Evolutionary conservation across 30 jellyfish, hydroid and myxozoan genomes (phyloP), one percentile per base, ranked within the genome.

Genomic region (Pelagia noctiluca): DNA sequence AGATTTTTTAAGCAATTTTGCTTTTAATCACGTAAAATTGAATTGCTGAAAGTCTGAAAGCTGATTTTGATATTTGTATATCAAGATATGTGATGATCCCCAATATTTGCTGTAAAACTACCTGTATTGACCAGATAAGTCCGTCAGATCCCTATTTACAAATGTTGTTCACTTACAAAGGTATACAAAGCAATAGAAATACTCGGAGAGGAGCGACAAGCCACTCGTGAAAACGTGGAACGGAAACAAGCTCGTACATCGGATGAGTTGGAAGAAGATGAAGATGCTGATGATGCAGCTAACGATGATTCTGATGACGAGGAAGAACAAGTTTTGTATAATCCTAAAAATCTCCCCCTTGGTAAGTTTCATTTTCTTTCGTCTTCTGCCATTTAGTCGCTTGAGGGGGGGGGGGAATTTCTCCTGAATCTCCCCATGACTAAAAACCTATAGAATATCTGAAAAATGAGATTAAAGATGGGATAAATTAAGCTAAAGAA

Each of bases 211-310:
- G 96, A 86, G 62, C 81, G 96, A 25, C 96, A 86, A 54, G 96
- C 98, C 36, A 92, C 98, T 2, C 78, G 96, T 1, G 98, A 92
- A 61, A 92, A 92, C 72, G 96, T 92, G 19, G 98, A 92, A 76
- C 71, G 98, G 22, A 92, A 92, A 50, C 98, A 92, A 70, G 98
- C 98, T 5, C 90, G 98, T 11, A 92, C 97, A 25, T 67, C 97
- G 31, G 95, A 92, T 75, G 98, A 92, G 64, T 57, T 92, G 48
- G 96, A 86, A 48, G 97, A 93, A 61, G 98, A 93, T 42, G 98
- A 93, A 78, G 98, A 88, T 24, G 86, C 90, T 33, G 97, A 93
- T n/a, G 91, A 75, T 0, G 96, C 84, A 22, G 85, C 76, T 28
- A 76, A 77, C 48, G 96, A 87, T 31, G 97, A 87, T 29, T 82